These are phyloP conservation scores for Cygnus atratus DNA, from an alignment of 2,113 vertebrate species.

Conservation along the genomic window DNA sequence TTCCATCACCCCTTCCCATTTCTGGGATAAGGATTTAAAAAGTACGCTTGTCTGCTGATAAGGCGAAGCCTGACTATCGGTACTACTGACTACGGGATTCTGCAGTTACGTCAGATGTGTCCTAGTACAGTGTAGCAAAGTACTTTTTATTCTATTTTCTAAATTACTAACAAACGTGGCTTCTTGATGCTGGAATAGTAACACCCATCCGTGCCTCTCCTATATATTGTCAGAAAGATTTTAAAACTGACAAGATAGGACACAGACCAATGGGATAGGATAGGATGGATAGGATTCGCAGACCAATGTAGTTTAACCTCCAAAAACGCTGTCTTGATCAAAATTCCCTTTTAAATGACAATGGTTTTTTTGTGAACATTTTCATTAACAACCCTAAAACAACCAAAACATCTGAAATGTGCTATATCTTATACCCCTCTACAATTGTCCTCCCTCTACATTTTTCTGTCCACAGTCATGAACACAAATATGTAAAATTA, in stretches of 20 bases:
- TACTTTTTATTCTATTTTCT: not conserved
- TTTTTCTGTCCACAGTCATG: not conserved
- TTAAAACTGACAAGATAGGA: not conserved
- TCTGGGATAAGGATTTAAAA: not conserved
- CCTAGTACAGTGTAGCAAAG: not conserved
- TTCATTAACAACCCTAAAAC: not conserved
- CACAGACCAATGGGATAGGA: no score
- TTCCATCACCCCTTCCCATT: not conserved
- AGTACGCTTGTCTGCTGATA: not conserved
- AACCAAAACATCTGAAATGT: not conserved
- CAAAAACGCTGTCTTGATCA: not conserved
- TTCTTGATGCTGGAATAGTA: not conserved
- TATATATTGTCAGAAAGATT: not conserved
- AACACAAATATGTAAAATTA: not conserved
- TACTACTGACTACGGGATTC: not conserved
- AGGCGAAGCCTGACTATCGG: fast-evolving
- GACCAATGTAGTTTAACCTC: not conserved
- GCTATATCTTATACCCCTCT: not conserved
- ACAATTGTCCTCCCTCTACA: not conserved
- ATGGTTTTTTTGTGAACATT: not conserved
- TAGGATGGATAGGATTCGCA: no score
- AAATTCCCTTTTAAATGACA: not conserved
- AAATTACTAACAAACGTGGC: not conserved
- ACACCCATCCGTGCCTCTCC: not conserved
- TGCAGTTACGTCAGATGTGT: not conserved